phyloP scores from a whole-genome alignment of 1,140 invertebrate species.

The Pachyrhynchus sulphureomaculatus region DNA sequence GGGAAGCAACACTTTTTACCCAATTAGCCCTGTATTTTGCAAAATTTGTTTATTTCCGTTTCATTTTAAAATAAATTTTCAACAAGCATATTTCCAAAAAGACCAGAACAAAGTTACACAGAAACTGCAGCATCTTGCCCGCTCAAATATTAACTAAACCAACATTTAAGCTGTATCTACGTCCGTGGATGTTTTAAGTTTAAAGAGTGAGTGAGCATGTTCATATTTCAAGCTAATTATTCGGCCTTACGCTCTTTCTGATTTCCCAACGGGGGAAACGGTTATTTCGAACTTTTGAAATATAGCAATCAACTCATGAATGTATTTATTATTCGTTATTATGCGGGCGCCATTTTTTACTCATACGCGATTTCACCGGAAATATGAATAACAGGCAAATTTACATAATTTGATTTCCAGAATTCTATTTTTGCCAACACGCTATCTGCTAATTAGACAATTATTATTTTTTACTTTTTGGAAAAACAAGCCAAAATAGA shows the following conservation, averaged over 20 bases:
- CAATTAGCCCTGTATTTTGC: too few species aligned
- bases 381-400: background rate
- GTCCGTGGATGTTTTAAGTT: background rate
- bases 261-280: conserved; percentile 7
- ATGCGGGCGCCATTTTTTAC: conserved; percentile 4
- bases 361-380: conserved; percentile 5
- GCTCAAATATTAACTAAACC: background rate
- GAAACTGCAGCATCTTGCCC: background rate
- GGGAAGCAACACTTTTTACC: too few species aligned
- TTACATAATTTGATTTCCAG: background rate
- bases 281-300: conserved; percentile 18
- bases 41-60: too few species aligned
- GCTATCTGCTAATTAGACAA: too few species aligned
- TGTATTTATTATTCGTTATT: conserved; percentile 11
- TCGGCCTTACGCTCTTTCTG: conserved; percentile 19
- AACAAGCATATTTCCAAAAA: too few species aligned
- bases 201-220: background rate
- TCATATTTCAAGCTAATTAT: conserved; percentile 14
- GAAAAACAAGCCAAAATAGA: too few species aligned
- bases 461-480: too few species aligned
- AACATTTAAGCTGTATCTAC: conserved; percentile 4
- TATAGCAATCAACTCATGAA: conserved; percentile 18
- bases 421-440: too few species aligned
- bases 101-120: background rate
- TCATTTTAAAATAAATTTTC: too few species aligned